phyloP scores from a whole-genome alignment of 1,140 invertebrate species.

The Diabrotica virgifera region DNA sequence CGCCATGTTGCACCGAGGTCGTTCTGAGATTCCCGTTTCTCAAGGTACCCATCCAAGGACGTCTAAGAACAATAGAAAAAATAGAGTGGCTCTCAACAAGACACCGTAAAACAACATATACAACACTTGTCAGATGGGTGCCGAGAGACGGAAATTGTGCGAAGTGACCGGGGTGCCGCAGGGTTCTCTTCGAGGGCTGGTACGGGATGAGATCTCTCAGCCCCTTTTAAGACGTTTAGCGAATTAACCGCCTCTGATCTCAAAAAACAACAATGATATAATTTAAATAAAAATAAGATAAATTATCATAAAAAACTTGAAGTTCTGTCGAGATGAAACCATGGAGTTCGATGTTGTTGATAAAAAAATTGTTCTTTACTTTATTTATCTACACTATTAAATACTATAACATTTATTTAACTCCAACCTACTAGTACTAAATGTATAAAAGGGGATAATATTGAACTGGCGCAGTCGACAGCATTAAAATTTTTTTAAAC shows the following conservation, averaged over 20 bases:
- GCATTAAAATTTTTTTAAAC: too few relatives aligned
- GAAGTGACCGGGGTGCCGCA: slow-evolving; percentile 20
- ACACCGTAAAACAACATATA: slow-evolving; percentile 39
- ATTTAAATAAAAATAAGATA: slow-evolving; percentile 36
- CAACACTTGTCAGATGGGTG: slow-evolving; percentile 41
- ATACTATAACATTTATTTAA: background rate
- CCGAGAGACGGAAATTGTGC: slow-evolving; percentile 21
- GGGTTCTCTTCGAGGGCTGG: slow-evolving; percentile 23
- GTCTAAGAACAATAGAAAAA: slow-evolving; percentile 47
- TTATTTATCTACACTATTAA: background rate
- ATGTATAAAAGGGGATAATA: too few relatives aligned
- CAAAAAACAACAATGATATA: slow-evolving; percentile 36
- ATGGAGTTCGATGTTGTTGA: background rate
- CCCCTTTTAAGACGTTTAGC: slow-evolving; percentile 25
- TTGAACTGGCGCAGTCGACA: too few relatives aligned
- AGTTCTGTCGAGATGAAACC: slow-evolving; percentile 14
- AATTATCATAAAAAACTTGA: slow-evolving; percentile 30
- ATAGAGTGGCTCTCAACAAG: slow-evolving; percentile 44
- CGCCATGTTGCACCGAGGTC: slow-evolving; percentile 19
- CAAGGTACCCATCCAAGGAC: slow-evolving; percentile 34
- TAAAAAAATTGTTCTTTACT: background rate
- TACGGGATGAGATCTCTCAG: slow-evolving; percentile 45
- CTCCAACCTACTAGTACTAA: background rate
- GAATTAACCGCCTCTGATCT: slow-evolving; percentile 34
- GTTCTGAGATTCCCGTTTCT: slow-evolving; percentile 3